phyloP scores from a whole-genome alignment of 1,140 invertebrate genomes.

The Stenopsyche tienmushanensis region DNA sequence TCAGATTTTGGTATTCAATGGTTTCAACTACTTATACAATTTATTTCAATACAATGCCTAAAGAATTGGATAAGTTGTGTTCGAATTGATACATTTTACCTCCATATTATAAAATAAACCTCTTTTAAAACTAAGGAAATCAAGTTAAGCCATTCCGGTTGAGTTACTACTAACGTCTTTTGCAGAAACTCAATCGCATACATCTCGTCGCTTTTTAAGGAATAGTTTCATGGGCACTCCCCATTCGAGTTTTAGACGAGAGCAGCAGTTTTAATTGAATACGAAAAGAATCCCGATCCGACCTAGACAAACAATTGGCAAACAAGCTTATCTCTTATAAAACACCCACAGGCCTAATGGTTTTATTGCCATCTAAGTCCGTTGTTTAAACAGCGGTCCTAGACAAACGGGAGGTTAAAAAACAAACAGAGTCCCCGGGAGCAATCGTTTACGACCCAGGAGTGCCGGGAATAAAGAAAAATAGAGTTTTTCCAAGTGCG shows the following conservation, averaged over 20 bases:
- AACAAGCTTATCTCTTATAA: constrained; percentile 14
- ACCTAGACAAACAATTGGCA: constrained; percentile 14
- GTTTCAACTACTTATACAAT: no score
- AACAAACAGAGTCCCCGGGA: constrained; percentile 10
- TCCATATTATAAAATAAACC: no score
- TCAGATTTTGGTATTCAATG: no score
- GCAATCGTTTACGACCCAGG: constrained; percentile 16
- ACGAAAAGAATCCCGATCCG: not conserved
- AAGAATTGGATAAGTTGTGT: no score
- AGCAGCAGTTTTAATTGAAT: not conserved
- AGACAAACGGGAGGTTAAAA: not conserved
- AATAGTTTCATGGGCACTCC: no score
- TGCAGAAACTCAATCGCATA: no score
- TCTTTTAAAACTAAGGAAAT: no score
- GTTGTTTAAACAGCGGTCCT: constrained; percentile 13
- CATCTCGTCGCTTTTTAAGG: no score
- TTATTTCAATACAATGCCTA: no score
- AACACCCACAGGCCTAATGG: constrained; percentile 14
- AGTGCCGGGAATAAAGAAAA: constrained; percentile 20
- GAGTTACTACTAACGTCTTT: no score
- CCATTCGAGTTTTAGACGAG: not conserved
- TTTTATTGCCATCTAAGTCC: constrained; percentile 22
- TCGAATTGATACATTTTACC: no score
- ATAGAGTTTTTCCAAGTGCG: constrained; percentile 17
- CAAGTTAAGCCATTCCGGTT: no score